Percentiles rank a stretch among this genome's conserved stretches.
Conservation (phyloP, 2,888 invertebrate genomes). For the Steinernema carpocapsae region DNA sequence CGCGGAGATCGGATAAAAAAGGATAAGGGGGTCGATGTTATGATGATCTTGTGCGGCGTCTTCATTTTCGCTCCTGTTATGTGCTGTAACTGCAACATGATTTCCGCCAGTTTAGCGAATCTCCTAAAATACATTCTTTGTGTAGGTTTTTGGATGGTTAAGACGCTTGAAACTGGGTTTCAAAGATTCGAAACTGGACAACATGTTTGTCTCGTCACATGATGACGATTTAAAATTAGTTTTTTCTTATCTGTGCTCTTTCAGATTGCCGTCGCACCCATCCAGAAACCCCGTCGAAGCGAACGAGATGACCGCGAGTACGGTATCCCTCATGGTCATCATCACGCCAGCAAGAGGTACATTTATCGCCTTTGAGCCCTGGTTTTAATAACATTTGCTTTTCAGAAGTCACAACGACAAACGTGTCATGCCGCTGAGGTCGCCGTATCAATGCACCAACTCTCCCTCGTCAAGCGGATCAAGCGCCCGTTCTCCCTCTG, state of each 20-base stretch:
- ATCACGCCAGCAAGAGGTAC: not conserved
- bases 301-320: slow-evolving; percentile 13
- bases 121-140: not conserved
- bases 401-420: not conserved
- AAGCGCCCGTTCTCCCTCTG: slow-evolving; percentile 6
- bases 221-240: not conserved
- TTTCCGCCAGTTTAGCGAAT: slow-evolving; percentile 19
- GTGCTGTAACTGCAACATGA: slow-evolving; percentile 29
- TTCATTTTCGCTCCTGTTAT: not conserved
- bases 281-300: not conserved
- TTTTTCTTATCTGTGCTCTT: not conserved
- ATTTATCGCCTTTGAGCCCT: not conserved
- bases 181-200: too few species aligned
- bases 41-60: too few species aligned
- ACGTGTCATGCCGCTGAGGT: slow-evolving; percentile 9
- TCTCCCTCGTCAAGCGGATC: slow-evolving; percentile 14
- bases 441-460: slow-evolving; percentile 15
- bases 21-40: slow-evolving; percentile 15
- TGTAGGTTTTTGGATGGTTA: not conserved
- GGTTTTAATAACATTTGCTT: not conserved
- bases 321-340: not conserved
- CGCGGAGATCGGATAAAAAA: slow-evolving; percentile 15
- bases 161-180: too few species aligned
- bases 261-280: slow-evolving; percentile 9
- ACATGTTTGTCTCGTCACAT: too few species aligned